A percentile compares a stretch with the other conserved stretches of the same genome.
These are phyloP conservation scores for Saccopteryx leptura DNA, from an alignment of 2,113 vertebrate species.

Conservation along the genomic window DNA sequence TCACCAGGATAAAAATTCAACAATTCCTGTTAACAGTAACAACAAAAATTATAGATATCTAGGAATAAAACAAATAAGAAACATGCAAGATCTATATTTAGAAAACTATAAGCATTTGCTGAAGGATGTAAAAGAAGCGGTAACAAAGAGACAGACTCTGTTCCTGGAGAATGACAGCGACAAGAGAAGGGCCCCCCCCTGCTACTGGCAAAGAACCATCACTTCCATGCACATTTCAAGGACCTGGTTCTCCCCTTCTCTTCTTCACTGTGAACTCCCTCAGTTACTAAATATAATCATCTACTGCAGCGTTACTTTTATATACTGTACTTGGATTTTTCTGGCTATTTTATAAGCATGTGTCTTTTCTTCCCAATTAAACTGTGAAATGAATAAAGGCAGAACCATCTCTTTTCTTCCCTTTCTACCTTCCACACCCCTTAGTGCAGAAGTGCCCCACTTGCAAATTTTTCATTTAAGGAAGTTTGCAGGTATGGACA, in stretches of 20 bases:
- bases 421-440: background rate
- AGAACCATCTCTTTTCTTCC: background rate
- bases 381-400: background rate
- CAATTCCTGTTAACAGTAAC: background rate
- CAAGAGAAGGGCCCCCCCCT: background rate
- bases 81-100: background rate
- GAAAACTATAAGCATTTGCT: background rate
- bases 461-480: background rate
- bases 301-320: background rate
- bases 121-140: background rate
- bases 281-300: background rate
- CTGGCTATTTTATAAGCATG: background rate
- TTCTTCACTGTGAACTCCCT: background rate
- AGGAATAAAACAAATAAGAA: slow-evolving; percentile 3
- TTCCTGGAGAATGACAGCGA: background rate
- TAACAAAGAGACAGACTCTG: background rate
- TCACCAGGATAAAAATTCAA: background rate
- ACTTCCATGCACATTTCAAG: background rate
- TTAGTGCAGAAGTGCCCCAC: background rate
- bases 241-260: background rate
- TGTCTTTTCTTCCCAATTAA: background rate
- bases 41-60: background rate
- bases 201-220: background rate
- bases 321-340: background rate
- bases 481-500: background rate